Conservation (phyloP, 1,140 invertebrate genomes). For the Physella acuta region DNA sequence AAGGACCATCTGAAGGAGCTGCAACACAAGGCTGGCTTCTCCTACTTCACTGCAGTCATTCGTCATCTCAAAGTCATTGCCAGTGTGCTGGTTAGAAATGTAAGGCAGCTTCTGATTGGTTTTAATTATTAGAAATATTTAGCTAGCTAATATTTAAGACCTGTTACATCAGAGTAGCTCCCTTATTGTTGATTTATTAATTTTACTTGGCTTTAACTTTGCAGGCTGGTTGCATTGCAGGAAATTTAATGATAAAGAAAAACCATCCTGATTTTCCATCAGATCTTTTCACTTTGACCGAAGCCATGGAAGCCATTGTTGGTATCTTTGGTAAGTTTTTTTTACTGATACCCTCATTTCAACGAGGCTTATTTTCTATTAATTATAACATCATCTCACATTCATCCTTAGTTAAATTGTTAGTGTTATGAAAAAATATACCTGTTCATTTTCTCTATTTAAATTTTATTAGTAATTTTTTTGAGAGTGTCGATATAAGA, state of each 20-base stretch:
- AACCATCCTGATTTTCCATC: constrained; percentile 73
- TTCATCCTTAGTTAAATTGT: neutral
- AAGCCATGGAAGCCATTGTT: constrained; percentile 68
- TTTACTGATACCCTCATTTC: neutral
- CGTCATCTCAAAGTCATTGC: constrained; percentile 53
- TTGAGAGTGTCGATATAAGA: neutral
- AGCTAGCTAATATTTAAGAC: neutral
- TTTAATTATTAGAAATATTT: neutral
- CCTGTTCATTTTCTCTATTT: neutral
- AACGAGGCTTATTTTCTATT: neutral
- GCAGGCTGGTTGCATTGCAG: constrained; percentile 63
- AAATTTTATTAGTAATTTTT: neutral
- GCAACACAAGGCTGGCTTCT: constrained; percentile 34
- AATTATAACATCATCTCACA: neutral
- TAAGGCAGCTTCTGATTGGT: constrained; percentile 29
- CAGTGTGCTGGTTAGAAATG: constrained; percentile 55
- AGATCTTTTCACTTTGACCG: constrained; percentile 74
- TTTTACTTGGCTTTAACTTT: constrained; percentile 59
- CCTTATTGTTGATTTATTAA: neutral
- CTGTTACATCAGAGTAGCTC: too few species aligned
- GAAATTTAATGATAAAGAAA: constrained; percentile 79
- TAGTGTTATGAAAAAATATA: neutral
- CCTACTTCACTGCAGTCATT: constrained; percentile 39
- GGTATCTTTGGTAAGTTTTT: constrained; percentile 59
- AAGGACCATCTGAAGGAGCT: constrained; percentile 30